Evolutionary conservation across 1,140 invertebrate genomes (phyloP).

Genomic region (Laupala kohalensis): DNA sequence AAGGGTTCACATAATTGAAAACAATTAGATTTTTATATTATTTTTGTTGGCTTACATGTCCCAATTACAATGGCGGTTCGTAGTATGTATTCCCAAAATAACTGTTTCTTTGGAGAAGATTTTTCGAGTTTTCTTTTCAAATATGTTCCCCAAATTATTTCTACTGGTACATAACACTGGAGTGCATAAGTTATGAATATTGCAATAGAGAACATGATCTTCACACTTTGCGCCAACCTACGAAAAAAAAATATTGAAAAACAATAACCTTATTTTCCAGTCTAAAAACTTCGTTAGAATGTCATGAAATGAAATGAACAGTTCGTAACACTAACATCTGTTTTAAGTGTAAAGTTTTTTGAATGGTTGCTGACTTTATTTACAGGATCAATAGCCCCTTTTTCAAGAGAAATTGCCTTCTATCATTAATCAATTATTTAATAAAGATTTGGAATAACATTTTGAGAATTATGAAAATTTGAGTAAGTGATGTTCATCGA

Average conservation of each 20-base stretch:
- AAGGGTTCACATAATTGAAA: background rate
- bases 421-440: background rate
- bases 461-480: no score
- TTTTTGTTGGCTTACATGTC: conserved; percentile 48
- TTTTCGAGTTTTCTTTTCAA: conserved; percentile 38
- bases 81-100: conserved; percentile 47
- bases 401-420: background rate
- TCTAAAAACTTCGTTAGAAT: no score
- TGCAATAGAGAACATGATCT: conserved; percentile 70
- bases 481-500: no score
- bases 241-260: conserved; percentile 23
- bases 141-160: conserved; percentile 74
- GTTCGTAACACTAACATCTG: no score
- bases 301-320: no score
- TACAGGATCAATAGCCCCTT: background rate
- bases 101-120: conserved; percentile 23
- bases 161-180: conserved; percentile 88
- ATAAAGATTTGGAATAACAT: no score
- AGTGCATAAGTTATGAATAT: conserved; percentile 84
- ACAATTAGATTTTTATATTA: background rate
- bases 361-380: background rate
- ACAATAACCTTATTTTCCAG: no score
- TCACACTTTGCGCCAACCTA: conserved; percentile 67
- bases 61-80: conserved; percentile 48
- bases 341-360: no score